These are phyloP conservation scores for Porites lobata DNA, from an alignment of 92 coral and sea anemone species.

Conservation along the genomic window DNA sequence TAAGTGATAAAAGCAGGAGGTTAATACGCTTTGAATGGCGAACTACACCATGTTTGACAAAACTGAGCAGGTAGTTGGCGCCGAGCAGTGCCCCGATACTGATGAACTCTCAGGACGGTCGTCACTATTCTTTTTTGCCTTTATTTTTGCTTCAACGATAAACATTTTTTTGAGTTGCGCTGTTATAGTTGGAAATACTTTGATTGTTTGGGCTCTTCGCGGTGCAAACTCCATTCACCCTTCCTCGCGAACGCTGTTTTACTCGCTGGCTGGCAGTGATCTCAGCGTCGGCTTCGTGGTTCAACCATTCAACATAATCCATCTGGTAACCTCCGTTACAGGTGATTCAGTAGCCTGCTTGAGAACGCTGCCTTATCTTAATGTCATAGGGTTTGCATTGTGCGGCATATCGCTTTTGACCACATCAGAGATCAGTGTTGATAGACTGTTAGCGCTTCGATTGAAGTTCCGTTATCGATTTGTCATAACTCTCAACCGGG, in stretches of 20 bases:
- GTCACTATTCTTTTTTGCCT: conserved; percentile 7
- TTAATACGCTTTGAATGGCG: not conserved
- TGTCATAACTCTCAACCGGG: conserved; percentile 30
- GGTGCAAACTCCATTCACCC: conserved; percentile 25
- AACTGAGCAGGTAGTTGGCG: not conserved
- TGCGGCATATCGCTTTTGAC: conserved; percentile 31
- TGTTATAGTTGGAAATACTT: conserved; percentile 19
- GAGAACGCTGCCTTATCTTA: conserved; percentile 7
- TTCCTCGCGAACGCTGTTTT: conserved; percentile 37
- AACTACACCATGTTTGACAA: not conserved
- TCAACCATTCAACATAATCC: conserved; percentile 21
- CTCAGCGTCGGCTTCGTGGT: conserved; percentile 33
- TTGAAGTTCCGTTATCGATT: conserved; percentile 25
- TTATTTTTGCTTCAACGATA: not conserved
- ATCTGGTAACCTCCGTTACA: not conserved
- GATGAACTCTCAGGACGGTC: conserved; percentile 6
- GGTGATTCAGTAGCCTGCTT: conserved; percentile 20
- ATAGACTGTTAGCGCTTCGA: conserved; percentile 31
- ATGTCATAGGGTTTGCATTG: conserved; percentile 32
- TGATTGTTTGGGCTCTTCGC: conserved; percentile 19
- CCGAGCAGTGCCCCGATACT: conserved; percentile 2
- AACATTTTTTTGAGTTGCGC: conserved; percentile 6
- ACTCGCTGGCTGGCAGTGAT: conserved; percentile 39
- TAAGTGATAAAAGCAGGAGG: not conserved
- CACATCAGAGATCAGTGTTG: conserved; percentile 38